Percentiles rank a stretch among this genome's conserved stretches.
These are phyloP conservation scores for Stercorarius parasiticus DNA, from an alignment of 2,113 vertebrate species.

Conservation along the genomic window DNA sequence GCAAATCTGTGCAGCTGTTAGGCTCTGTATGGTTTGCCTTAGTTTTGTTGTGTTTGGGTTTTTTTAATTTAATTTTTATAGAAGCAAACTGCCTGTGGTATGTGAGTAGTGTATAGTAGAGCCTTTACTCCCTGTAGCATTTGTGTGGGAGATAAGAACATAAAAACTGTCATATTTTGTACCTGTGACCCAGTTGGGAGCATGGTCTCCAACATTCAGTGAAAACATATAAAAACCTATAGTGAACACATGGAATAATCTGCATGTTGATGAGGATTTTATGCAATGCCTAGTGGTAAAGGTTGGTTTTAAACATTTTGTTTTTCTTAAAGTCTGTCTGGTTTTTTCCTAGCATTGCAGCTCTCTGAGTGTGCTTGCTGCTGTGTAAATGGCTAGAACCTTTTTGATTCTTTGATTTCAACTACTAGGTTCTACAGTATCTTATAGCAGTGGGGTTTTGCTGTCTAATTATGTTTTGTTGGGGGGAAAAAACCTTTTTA, in stretches of 20 bases:
- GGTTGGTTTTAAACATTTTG: neutral
- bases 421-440: fast-evolving
- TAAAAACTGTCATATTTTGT: neutral
- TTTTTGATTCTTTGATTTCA: neutral
- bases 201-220: neutral
- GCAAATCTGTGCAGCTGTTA: neutral
- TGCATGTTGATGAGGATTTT: neutral
- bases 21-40: neutral
- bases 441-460: neutral
- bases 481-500: fast-evolving
- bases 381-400: neutral
- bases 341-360: neutral
- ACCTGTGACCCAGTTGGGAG: neutral
- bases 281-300: neutral
- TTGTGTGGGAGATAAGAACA: neutral
- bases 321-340: neutral
- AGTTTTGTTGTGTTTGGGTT: neutral
- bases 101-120: neutral
- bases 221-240: neutral
- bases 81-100: neutral
- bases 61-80: neutral
- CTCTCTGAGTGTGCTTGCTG: neutral
- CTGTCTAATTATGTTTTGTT: neutral
- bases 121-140: neutral
- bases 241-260: neutral